Evolutionary conservation across 2,888 invertebrate species (phyloP).

Genomic region (Macrophya alboannulata): DNA sequence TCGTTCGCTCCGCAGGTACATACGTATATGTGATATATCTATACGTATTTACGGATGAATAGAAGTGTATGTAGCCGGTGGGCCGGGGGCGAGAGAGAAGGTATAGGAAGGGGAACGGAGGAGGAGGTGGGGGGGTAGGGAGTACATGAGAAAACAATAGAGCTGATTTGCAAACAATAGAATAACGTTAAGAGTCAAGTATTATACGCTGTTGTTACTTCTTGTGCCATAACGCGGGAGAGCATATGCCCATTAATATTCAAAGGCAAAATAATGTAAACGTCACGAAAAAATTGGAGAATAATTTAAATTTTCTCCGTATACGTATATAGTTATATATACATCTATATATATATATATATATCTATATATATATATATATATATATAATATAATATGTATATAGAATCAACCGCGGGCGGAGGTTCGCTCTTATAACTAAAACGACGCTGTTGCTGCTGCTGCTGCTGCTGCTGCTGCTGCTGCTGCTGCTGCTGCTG

Average conservation of each 20-base stretch:
- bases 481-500: no score
- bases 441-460: constrained; percentile 5
- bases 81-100: constrained; percentile 51
- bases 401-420: constrained; percentile 19
- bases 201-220: constrained; percentile 80
- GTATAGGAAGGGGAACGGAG: constrained; percentile 61
- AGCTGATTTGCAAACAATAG: constrained; percentile 80
- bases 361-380: constrained; percentile 6
- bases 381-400: background rate
- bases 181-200: constrained; percentile 80
- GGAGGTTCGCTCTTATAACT: background rate
- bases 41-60: constrained; percentile 23
- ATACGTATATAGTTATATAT: constrained; percentile 19
- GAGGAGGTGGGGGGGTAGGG: constrained; percentile 67
- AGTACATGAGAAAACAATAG: constrained; percentile 80
- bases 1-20: constrained; percentile 15
- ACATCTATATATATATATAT: background rate
- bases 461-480: background rate
- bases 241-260: constrained; percentile 80
- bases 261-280: constrained; percentile 81
- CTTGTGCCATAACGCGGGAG: constrained; percentile 79
- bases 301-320: constrained; percentile 79
- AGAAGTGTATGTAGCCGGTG: constrained; percentile 54
- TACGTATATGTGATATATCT: background rate
- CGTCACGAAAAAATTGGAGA: constrained; percentile 79